A percentile compares a stretch with the other conserved stretches of the same genome.
phyloP scores from a whole-genome alignment of 23 tunicate species.

The Clavelina lepadiformis region DNA sequence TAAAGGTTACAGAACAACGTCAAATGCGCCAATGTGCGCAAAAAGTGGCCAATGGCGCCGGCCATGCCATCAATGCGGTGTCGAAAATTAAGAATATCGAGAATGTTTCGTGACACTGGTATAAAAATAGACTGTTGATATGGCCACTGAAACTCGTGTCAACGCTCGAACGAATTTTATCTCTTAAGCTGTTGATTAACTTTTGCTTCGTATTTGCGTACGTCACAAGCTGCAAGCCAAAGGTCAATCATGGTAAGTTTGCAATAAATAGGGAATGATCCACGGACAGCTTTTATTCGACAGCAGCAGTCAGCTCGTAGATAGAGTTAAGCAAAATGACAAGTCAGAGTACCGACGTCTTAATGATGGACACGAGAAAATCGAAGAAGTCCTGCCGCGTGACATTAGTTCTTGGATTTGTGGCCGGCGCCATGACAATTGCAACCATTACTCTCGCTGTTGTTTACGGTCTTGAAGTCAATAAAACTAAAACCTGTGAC shows the following conservation, averaged over 20 bases:
- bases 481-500: not conserved
- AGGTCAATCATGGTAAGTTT: not conserved
- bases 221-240: too few relatives aligned
- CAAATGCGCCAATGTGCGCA: slow-evolving; percentile 78
- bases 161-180: slow-evolving; percentile 74
- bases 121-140: slow-evolving; percentile 88
- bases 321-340: too few relatives aligned
- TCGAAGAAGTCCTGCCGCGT: too few relatives aligned
- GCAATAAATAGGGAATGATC: not conserved
- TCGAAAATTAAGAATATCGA: slow-evolving; percentile 81
- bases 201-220: too few relatives aligned
- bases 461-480: slow-evolving; percentile 31
- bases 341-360: too few relatives aligned
- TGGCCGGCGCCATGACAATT: slow-evolving; percentile 49
- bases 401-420: slow-evolving; percentile 20
- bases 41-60: slow-evolving; percentile 24
- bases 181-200: slow-evolving; percentile 10
- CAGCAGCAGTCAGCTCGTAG: too few relatives aligned
- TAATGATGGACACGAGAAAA: too few relatives aligned
- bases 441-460: slow-evolving; percentile 55
- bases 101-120: slow-evolving; percentile 92
- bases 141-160: slow-evolving; percentile 69
- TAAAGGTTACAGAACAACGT: slow-evolving; percentile 64
- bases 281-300: too few relatives aligned
- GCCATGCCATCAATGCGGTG: not conserved